Evolutionary conservation across 2,113 vertebrate species (phyloP), one percentile per base, ranked within the genome.

Genomic region (Boulengeromyrus knoepffleri): DNA sequence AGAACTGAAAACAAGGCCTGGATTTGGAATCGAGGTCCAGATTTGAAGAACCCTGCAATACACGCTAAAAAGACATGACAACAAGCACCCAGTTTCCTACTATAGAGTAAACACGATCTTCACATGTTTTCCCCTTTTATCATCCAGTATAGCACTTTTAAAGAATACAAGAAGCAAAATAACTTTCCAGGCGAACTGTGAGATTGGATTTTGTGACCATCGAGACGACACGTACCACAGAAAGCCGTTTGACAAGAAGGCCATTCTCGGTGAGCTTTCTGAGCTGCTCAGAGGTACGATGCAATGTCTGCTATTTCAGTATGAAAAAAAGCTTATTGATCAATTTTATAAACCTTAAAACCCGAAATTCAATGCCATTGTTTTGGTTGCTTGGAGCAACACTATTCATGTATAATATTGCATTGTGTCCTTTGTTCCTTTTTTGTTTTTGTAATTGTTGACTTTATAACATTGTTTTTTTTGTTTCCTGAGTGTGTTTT

Each of bases 221-320:
- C 90, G 94, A 62, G 90, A 91, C 90, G 92, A 87, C 5, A 80
- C 90, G 80, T 91, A 91, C 89, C 77, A 91, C 91, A 92, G 49
- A 36, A 93, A 91, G 3, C 19, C 27, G 13, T 80, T 91, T 42
- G 91, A 87, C 49, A 89, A 92, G 92, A 90, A 91, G 1, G 7
- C 86, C 24, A 21, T 93, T 92, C 45, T 92, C 46, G 24, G 7
- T 89, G 49, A 91, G 21, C 90, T 90, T 56, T 90, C 62, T 66
- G 2, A 66, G 62, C 62, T 12, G n/a, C 62, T 66, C n/a, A 31
- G 62, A 31, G 62, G 62, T 31, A 31, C n/a, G 1, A 70, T 31
- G 62, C 12, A 31, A 13, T 31, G 62, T 27, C 10, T 70, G 62
- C 62, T 12, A 12, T 31, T 90, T 15, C 52, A 92, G 27, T 5